Conservation (phyloP, 2,797 vertebrate genomes). For the Myotis planiceps region DNA sequence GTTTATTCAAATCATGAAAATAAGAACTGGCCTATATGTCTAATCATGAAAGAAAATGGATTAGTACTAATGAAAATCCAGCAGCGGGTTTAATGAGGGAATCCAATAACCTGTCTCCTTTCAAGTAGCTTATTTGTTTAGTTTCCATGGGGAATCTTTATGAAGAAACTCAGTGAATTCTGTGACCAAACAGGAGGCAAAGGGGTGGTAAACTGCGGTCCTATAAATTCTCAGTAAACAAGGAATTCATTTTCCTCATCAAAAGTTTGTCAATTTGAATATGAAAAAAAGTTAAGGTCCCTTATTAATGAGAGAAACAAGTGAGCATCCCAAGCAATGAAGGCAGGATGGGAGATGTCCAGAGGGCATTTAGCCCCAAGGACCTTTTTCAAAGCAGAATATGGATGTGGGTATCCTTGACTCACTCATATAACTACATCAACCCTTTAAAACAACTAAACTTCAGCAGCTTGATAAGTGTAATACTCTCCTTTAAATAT, state of each 20-base stretch:
- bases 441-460: slow-evolving; percentile 1
- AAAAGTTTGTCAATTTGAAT: background rate
- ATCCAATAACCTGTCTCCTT: slow-evolving; percentile 66
- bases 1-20: slow-evolving; percentile 52
- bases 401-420: background rate
- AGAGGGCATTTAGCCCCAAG: background rate
- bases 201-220: background rate
- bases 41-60: slow-evolving; percentile 68
- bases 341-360: background rate
- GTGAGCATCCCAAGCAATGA: background rate
- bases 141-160: slow-evolving; percentile 72
- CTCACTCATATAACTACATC: background rate
- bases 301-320: background rate
- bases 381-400: background rate
- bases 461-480: background rate
- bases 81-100: slow-evolving; percentile 63
- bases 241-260: slow-evolving; percentile 1
- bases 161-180: slow-evolving; percentile 18
- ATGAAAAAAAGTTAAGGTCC: background rate
- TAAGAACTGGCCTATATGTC: slow-evolving; percentile 31
- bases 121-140: slow-evolving; percentile 63
- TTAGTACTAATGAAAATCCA: slow-evolving; percentile 73
- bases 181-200: background rate
- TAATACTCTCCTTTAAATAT: background rate
- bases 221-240: slow-evolving; percentile 2